Evolutionary conservation across 2,888 invertebrate genomes (phyloP).

Genomic region (Xestia xanthographa): DNA sequence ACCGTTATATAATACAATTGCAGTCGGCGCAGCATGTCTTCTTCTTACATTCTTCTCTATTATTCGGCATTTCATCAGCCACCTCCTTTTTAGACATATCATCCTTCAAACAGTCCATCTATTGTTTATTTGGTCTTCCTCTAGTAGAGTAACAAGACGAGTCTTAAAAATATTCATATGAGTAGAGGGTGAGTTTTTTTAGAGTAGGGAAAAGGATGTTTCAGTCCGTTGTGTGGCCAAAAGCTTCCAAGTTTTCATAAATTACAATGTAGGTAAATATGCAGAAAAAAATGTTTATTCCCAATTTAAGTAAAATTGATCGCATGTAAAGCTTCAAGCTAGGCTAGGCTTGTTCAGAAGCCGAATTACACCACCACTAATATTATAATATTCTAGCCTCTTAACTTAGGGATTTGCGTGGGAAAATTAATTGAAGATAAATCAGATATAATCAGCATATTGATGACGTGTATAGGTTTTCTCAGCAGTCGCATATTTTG

Average conservation of each 20-base stretch:
- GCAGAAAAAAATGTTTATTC: too few species aligned
- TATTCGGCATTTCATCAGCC: not conserved
- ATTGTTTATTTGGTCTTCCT: not conserved
- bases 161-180: not conserved
- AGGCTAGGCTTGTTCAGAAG: not conserved
- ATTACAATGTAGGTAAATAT: too few species aligned
- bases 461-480: conserved; percentile 24
- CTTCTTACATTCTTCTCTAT: not conserved
- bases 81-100: not conserved
- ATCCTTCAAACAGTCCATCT: not conserved
- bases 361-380: not conserved
- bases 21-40: not conserved
- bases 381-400: not conserved
- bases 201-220: not conserved
- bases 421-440: conserved; percentile 42
- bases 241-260: not conserved
- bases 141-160: not conserved
- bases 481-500: not conserved
- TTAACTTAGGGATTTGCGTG: conserved; percentile 10
- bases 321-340: too few species aligned
- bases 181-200: not conserved
- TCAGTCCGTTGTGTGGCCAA: not conserved
- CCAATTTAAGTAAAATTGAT: too few species aligned
- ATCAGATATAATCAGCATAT: conserved; percentile 37
- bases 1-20: too few species aligned